These are phyloP conservation scores for Tenebrosternarchus preto DNA, from an alignment of 2,113 vertebrate species.

Conservation along the genomic window DNA sequence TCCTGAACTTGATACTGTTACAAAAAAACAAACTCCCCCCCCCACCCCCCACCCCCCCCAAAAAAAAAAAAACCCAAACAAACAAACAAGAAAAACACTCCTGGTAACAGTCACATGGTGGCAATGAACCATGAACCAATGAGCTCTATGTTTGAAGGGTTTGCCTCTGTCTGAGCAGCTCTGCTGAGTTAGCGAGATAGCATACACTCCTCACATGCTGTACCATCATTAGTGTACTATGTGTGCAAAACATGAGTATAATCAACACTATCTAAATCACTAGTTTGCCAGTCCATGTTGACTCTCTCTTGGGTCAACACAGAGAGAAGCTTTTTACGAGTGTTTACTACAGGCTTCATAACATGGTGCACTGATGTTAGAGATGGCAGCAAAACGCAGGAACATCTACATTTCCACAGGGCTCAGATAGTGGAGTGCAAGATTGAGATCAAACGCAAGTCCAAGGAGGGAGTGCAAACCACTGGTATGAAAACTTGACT, in stretches of 20 bases:
- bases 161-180: conserved; percentile 23
- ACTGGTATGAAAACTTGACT: conserved; percentile 27
- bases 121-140: conserved; percentile 19
- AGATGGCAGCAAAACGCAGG: conserved; percentile 47
- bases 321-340: conserved; percentile 30
- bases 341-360: conserved; percentile 40
- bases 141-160: conserved; percentile 19
- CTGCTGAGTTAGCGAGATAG: conserved; percentile 48
- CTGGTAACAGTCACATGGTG: conserved; percentile 32
- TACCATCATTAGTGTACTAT: conserved; percentile 36
- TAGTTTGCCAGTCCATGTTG: background rate
- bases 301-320: background rate
- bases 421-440: conserved; percentile 45
- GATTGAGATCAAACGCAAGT: conserved; percentile 40
- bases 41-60: no score
- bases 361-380: conserved; percentile 8
- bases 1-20: conserved; percentile 42
- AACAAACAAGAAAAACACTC: no score
- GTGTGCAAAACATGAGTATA: conserved; percentile 42
- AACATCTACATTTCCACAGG: conserved; percentile 48
- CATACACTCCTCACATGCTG: conserved; percentile 13
- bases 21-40: conserved; percentile 16
- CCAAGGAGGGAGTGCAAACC: conserved; percentile 40
- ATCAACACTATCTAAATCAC: conserved; percentile 37
- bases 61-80: background rate